A percentile compares a stretch with the other conserved stretches of the same genome.
phyloP scores from a whole-genome alignment of 2,888 invertebrate species.

The Lampropteryx suffumata region DNA sequence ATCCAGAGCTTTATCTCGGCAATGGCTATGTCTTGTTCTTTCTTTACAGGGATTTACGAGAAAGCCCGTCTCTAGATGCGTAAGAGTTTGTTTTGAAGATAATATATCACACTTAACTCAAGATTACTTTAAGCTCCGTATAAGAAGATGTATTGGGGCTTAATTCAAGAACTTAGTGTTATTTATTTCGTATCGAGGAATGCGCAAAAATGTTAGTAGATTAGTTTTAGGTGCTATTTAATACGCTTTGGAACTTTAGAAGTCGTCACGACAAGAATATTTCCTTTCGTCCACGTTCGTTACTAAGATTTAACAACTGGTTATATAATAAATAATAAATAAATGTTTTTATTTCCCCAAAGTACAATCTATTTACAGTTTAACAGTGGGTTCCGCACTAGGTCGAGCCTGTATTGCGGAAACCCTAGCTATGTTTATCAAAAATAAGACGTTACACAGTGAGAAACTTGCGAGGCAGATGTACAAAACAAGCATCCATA shows the following conservation, averaged over 20 bases:
- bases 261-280: no score
- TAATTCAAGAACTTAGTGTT: conserved; percentile 50
- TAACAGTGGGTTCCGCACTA: no score
- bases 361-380: no score
- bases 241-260: neutral
- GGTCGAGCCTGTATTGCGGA: no score
- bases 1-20: conserved; percentile 20
- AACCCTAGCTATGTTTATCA: no score
- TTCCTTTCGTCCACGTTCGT: no score
- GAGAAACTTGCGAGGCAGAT: no score
- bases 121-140: conserved; percentile 66
- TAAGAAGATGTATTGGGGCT: conserved; percentile 67
- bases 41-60: conserved; percentile 52
- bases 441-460: no score
- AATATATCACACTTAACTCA: conserved; percentile 71
- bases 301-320: no score
- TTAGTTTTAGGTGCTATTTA: neutral
- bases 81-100: conserved; percentile 63
- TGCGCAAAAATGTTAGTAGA: conserved; percentile 41
- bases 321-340: no score
- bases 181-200: conserved; percentile 50
- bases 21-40: conserved; percentile 53
- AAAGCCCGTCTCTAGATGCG: conserved; percentile 44
- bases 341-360: no score
- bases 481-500: no score